Base-by-base conservation (phyloP, 1,140 invertebrate species). In the Geopemphigus sp. region DNA sequence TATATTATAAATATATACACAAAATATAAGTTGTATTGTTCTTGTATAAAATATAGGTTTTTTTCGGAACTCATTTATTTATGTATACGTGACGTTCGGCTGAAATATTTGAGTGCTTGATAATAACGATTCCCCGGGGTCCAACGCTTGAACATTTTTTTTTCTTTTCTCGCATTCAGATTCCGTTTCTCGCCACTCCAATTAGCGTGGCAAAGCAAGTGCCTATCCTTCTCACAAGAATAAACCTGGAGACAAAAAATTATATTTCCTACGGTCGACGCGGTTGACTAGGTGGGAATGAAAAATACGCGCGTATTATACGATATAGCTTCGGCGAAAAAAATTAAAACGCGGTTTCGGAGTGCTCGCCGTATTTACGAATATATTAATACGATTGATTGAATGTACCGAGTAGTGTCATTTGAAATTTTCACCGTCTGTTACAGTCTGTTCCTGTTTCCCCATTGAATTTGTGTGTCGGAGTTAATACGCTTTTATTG, bases 91-190 rank as follows among this genome's bases (percentile, higher is more conserved):
- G 66, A 70, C 66, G 45, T 70, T 70, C 39, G 24, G 24, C 22
- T 70, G 45, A 70, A 70, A 70, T 70, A 70, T 70, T 70, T 50
- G 66, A 70, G 66, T 70, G 22, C 45, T 70, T 70, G 66, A 70
- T 70, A 70, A 70, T 70, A 70, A 70, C 66, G 66, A 70, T 70
- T 45, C 66, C 66, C 45, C 15, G 66, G 66, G 47, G 66, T 26
- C 66, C 45, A 22, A 26, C 26, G 22, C 45, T 70, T 70, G 66
- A 70, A 70, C 66, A 70, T 50, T 50, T 70, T 68, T 70, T 70
- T 11, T 1, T 50, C 50, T 70, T 68, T 70, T 50, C 14, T 3
- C 32, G 50, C 47, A 53, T 70, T 70, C 45, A 70, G n/a, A 70
- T 70, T 45, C 15, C 47, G 26, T 50, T 53, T 70, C 22, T 26